Base-by-base conservation (phyloP, 1,140 invertebrate genomes). In the Amphibalanus amphitrite region DNA sequence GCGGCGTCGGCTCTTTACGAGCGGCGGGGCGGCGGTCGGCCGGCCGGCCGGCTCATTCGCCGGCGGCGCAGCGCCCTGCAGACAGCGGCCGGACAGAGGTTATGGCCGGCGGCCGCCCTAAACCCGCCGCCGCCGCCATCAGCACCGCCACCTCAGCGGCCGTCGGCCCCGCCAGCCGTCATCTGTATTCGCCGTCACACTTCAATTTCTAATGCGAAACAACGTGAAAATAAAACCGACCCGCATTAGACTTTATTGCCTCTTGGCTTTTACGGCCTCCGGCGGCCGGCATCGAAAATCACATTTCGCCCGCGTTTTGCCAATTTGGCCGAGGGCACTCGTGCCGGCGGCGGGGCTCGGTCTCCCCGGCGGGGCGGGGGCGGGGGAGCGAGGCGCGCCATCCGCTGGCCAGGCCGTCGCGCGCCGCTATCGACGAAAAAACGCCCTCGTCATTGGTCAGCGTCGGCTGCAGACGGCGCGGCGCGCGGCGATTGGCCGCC, bases 201-300 rank as follows among this genome's bases (percentile, higher is more conserved):
- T 59, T 59, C 23, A 8, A 59, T 59, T 59, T 59, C 47, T 59
- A 59, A 59, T 59, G 47, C 47, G 47, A 59, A 59, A 59, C 47
- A 59, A 59, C 47, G 47, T 59, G 47, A 59, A 59, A 59, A 59
- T 59, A 59, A 59, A 59, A 59, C 47, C 47, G 47, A 20, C 47
- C 47, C 47, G 47, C 47, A 59, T 59, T 59, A 59, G 47, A 59
- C 47, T 59, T 59, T 59, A 59, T 59, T 59, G 47, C 47, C 47
- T 59, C 47, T 59, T 59, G 47, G 47, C 47, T 59, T 59, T 59
- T 59, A 59, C 47, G 47, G 47, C 47, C 47, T 1, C 6, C 10
- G 47, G 47, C 47, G 47, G 47, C 47, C 47, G 47, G 47, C 47
- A 59, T 59, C 47, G 47, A 23, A 59, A 59, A 59, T 59, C 47